Evolutionary conservation across 2,797 vertebrate species (phyloP), one percentile per base, ranked within the genome.

Genomic region (Lepidocolaptes lacrymiger): DNA sequence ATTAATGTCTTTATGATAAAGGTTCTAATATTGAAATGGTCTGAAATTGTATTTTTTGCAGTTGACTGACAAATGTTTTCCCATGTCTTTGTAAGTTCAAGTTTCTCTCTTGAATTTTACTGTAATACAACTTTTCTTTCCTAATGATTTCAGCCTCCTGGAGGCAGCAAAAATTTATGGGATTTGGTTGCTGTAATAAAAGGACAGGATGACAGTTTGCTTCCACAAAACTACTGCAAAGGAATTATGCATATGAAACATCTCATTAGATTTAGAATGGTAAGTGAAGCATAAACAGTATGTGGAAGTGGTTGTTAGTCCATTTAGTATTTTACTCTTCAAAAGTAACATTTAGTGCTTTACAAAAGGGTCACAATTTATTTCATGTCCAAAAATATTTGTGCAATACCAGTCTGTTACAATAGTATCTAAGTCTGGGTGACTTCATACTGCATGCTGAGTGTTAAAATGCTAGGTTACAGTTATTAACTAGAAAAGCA

Each of bases 161-260:
- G 99, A 76, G 99, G 99, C 95, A 99, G 98, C 97, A 98, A 98
- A 82, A 99, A 99, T 97, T 97, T 99, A 75, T 99, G 99, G 99
- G 99, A 99, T 96, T 96, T 99, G 93, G 99, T 99, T 86, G 98
- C 99, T 9, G 98, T 99, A 76, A 98, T 99, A 75, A 98, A 98
- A 44, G 99, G 99, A 20, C 99, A 99, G 91, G 99, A 99, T 20
- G 99, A 99, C 93, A 99, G 99, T 46, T 98, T 99, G 82, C 98
- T 99, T 72, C 99, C 99, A 18, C 98, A 98, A 63, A 98, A 98
- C 97, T 99, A 99, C 96, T 97, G 98, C 91, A 99, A 99, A 97
- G 99, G 99, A 88, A 98, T 99, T 96, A 99, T 99, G 99, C 99
- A 99, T 95, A 98, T 99, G 98, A 99, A 98, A 78, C 99, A 99